Evolutionary conservation across 2,113 vertebrate species (phyloP), one percentile per base, ranked within the genome.

Genomic region (Dasypus novemcinctus): DNA sequence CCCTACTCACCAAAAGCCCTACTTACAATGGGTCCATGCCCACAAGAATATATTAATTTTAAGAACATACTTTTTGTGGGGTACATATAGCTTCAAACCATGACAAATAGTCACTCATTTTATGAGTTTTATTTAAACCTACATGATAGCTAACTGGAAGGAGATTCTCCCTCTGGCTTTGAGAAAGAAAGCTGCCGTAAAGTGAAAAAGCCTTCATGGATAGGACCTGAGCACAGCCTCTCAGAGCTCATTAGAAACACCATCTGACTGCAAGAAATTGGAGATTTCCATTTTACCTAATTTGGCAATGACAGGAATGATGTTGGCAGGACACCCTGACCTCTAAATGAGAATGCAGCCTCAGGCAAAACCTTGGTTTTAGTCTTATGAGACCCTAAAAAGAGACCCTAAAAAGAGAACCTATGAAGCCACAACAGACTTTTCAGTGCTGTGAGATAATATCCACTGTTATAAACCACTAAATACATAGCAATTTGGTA

Each of bases 341-440:
- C 2, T 69, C 4, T 15, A 36, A 5, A 38, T 33, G 43, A 46
- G 7, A 69, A 41, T 5, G 1, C 1, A 79, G 46, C 20, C 12
- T 57, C 3, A 41, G 18, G 4, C 14, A 79, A 88, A 21, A 4
- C 25, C 10, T 78, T 81, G 10, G 49, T 66, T 88, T 52, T 54
- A 72, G 18, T 23, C n/a, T 20, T 43, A 7, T 57, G 8, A 61
- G 69, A 74, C 6, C 1, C 29, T 43, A 3, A 84, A 4, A 18
- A 43, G 61, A 57, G 4, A 59, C 36, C 4, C 33, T 43, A 61
- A n/a, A n/a, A n/a, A n/a, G n/a, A n/a, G n/a, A n/a, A n/a, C n/a
- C n/a, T n/a, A 5, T 9, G 9, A 18, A 12, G 0, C 21, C 5
- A 29, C 7, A 4, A 2, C n/a, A 49, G 21, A 64, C 9, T 63